phyloP scores from a whole-genome alignment of 2,113 vertebrate genomes.

The Chamaea fasciata region DNA sequence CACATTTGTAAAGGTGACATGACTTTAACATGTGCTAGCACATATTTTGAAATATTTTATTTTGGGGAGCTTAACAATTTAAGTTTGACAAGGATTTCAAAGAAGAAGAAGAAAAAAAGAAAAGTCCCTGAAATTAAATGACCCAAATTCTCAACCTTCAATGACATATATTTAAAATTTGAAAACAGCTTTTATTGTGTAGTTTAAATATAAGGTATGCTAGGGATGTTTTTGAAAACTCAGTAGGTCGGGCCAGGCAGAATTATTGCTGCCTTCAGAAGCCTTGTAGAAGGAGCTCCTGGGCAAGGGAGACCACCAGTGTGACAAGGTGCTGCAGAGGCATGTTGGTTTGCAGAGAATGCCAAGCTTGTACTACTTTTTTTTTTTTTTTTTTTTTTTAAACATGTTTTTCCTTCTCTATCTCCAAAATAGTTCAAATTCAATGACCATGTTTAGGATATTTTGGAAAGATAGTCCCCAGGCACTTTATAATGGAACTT shows the following conservation, averaged over 20 bases:
- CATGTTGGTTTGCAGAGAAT: fast-evolving
- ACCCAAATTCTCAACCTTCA: neutral
- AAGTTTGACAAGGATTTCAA: neutral
- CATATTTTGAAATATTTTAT: neutral
- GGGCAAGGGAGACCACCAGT: fast-evolving
- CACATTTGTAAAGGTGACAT: neutral
- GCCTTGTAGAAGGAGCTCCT: fast-evolving
- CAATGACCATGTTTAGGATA: neutral
- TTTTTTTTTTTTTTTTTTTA: neutral
- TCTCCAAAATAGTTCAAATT: neutral
- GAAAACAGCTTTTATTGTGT: neutral
- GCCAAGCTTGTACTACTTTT: neutral
- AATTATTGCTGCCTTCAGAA: neutral
- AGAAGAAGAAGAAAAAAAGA: fast-evolving
- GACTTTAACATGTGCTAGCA: neutral
- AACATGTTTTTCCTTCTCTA: neutral
- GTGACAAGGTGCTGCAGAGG: neutral
- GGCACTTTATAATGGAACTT: neutral
- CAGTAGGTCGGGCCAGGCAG: neutral
- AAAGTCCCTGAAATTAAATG: neutral
- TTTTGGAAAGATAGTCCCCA: neutral
- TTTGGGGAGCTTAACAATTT: neutral
- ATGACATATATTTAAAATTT: neutral
- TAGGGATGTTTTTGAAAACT: neutral
- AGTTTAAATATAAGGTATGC: neutral